Base-by-base conservation (phyloP, 2,888 invertebrate genomes). In the Lissonota sp. region DNA sequence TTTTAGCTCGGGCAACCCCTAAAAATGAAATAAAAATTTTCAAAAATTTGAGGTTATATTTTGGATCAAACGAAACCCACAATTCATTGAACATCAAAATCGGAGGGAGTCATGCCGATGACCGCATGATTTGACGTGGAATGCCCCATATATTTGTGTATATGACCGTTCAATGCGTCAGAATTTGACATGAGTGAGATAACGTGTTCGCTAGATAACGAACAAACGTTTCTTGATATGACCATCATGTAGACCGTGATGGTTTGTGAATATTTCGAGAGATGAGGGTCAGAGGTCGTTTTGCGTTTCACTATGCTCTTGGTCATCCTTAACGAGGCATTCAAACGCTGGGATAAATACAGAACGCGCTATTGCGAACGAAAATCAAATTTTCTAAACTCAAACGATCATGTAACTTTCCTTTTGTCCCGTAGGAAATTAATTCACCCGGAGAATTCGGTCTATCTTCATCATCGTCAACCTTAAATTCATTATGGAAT, bases 101-200 rank as follows among this genome's bases (percentile, higher is more conserved):
- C n/a, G n/a, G n/a, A n/a, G n/a, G n/a, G n/a, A n/a, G n/a, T n/a
- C n/a, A n/a, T n/a, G n/a, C n/a, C n/a, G n/a, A n/a, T n/a, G n/a
- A n/a, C n/a, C n/a, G n/a, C n/a, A n/a, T n/a, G n/a, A n/a, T n/a
- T n/a, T n/a, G n/a, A n/a, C n/a, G n/a, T n/a, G n/a, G n/a, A n/a
- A n/a, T n/a, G n/a, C n/a, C n/a, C n/a, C n/a, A n/a, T 14, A 7
- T 16, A 10, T 63, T 10, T 10, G 16, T 67, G 42, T 16, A 8
- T 58, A 8, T 49, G 55, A 16, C 16, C 26, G 16, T 46, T 67
- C 37, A 57, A 69, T 26, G 57, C 44, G 51, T 74, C 70, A 39
- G 63, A 58, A 72, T 77, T 77, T 64, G 77, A 77, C 73, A 80
- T 51, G 42, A 42, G 58, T 44, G 39, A 67, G 74, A 78, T 78